Conservation (phyloP, 2,888 invertebrate genomes). For the Baronia brevicornis region DNA sequence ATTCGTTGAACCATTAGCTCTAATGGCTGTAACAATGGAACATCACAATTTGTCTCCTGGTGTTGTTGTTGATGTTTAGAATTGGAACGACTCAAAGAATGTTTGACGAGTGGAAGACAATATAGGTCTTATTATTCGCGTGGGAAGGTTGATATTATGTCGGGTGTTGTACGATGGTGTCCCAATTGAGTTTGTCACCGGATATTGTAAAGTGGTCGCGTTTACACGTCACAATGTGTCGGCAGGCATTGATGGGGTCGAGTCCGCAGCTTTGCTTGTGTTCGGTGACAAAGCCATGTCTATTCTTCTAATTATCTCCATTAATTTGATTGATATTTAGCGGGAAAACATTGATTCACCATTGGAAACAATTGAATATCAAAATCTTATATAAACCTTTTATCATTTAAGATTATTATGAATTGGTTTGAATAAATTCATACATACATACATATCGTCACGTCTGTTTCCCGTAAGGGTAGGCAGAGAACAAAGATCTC, state of each 20-base stretch:
- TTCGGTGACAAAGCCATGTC: slow-evolving; percentile 25
- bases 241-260: slow-evolving; percentile 49
- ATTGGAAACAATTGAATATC: no score
- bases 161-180: slow-evolving; percentile 27
- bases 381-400: no score
- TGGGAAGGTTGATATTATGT: slow-evolving; percentile 38
- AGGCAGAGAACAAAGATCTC: no score
- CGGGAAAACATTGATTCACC: no score
- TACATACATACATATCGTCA: no score
- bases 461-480: no score
- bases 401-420: no score
- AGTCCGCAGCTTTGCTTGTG: slow-evolving; percentile 31
- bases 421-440: no score
- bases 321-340: slow-evolving; percentile 5
- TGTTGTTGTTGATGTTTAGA: slow-evolving; percentile 26
- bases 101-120: slow-evolving; percentile 28
- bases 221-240: slow-evolving; percentile 52
- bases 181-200: slow-evolving; percentile 68
- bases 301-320: slow-evolving; percentile 23
- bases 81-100: slow-evolving; percentile 27
- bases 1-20: slow-evolving; percentile 64
- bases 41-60: slow-evolving; percentile 66
- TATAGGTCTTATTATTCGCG: slow-evolving; percentile 38
- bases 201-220: slow-evolving; percentile 70
- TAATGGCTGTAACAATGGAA: slow-evolving; percentile 68